These are phyloP conservation scores for Phataginus tricuspis DNA, from an alignment of 2,797 vertebrate genomes.

Conservation along the genomic window DNA sequence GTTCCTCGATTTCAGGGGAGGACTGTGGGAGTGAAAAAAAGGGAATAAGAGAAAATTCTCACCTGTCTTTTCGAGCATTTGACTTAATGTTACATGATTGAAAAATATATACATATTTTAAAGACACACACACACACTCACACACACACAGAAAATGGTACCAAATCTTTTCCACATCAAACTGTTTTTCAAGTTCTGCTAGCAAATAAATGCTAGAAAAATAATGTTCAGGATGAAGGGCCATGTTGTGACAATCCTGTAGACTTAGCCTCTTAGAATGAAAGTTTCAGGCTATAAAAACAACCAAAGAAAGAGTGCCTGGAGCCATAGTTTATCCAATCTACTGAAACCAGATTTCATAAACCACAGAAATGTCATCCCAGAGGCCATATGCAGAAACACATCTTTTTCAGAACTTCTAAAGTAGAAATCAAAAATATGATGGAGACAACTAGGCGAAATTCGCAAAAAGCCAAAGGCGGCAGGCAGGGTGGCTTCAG, in stretches of 20 bases:
- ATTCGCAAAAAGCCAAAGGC: neutral
- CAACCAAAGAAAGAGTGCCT: neutral
- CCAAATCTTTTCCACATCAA: neutral
- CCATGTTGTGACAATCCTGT: neutral
- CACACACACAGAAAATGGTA: neutral
- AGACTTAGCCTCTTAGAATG: neutral
- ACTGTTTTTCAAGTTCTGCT: neutral
- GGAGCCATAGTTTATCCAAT: slow-evolving; percentile 18
- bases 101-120: neutral
- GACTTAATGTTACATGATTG: neutral
- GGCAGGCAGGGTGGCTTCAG: neutral
- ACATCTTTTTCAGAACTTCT: slow-evolving; percentile 18
- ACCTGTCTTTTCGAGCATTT: neutral
- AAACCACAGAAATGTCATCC: slow-evolving; percentile 64
- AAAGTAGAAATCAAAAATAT: slow-evolving; percentile 25
- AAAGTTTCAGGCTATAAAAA: neutral
- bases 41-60: neutral
- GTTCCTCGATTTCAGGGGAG: neutral
- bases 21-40: neutral
- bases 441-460: neutral
- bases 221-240: neutral
- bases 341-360: slow-evolving; percentile 69
- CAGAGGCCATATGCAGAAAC: slow-evolving; percentile 23
- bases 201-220: neutral
- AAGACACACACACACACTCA: neutral